These are phyloP conservation scores for Sympetrum striolatum DNA, from an alignment of 2,888 invertebrate genomes.

Conservation along the genomic window DNA sequence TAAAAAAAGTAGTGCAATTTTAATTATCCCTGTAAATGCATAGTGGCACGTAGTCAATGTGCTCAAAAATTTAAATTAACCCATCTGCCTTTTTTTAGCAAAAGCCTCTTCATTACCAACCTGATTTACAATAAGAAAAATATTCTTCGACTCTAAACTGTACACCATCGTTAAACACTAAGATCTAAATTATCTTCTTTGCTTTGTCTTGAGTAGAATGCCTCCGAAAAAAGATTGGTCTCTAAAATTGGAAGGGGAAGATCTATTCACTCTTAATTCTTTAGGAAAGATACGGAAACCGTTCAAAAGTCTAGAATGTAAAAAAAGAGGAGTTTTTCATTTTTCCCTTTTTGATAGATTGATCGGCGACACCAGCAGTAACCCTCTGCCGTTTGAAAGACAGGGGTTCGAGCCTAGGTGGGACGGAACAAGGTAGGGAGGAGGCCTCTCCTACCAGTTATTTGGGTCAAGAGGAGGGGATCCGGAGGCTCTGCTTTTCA, in stretches of 20 bases:
- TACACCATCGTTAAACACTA: slow-evolving; percentile 37
- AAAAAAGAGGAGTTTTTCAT: background rate
- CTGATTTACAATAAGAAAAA: slow-evolving; percentile 42
- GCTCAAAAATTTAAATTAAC: slow-evolving; percentile 13
- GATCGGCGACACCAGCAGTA: slow-evolving; percentile 34
- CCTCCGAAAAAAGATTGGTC: slow-evolving; percentile 34
- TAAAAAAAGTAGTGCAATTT: slow-evolving; percentile 40
- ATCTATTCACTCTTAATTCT: background rate
- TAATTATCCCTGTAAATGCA: slow-evolving; percentile 39
- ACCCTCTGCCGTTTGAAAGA: background rate
- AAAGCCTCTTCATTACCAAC: slow-evolving; percentile 34
- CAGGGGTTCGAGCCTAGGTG: background rate
- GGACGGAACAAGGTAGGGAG: slow-evolving; percentile 31
- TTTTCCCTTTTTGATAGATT: background rate
- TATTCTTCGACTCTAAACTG: slow-evolving; percentile 39
- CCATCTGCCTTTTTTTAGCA: slow-evolving; percentile 28
- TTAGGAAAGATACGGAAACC: slow-evolving; percentile 22
- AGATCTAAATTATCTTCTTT: slow-evolving; percentile 22
- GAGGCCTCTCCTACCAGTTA: slow-evolving; percentile 20
- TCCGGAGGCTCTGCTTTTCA: background rate
- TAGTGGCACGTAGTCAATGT: slow-evolving; percentile 27
- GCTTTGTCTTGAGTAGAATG: slow-evolving; percentile 35
- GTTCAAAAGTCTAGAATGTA: slow-evolving; percentile 36
- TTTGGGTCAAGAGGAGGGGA: slow-evolving; percentile 13
- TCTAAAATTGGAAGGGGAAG: slow-evolving; percentile 38